phyloP scores from a whole-genome alignment of 2,797 vertebrate species.

The Oceanodroma leucorhoa region DNA sequence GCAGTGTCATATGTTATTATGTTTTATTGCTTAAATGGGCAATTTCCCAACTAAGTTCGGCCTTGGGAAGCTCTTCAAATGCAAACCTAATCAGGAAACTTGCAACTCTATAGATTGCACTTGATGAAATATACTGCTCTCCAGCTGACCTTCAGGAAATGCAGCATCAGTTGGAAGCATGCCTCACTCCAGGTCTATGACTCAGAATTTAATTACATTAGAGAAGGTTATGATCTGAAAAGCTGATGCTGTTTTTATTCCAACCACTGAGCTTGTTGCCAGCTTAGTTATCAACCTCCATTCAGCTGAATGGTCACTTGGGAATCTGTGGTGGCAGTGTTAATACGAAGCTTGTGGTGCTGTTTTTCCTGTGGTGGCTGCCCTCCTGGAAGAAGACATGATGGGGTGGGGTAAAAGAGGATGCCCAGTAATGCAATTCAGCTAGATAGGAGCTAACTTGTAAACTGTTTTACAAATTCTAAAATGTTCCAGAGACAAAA shows the following conservation, averaged over 20 bases:
- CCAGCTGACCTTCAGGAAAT: conserved; percentile 40
- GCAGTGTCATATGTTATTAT: neutral
- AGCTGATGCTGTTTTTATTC: conserved; percentile 50
- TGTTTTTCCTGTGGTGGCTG: neutral
- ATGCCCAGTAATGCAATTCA: neutral
- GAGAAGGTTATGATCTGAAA: conserved; percentile 5
- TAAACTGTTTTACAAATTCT: neutral
- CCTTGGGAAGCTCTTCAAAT: conserved; percentile 38
- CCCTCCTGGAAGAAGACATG: neutral
- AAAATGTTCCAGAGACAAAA: neutral
- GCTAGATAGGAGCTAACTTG: neutral
- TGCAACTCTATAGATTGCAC: neutral
- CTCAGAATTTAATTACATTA: conserved; percentile 58
- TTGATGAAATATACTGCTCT: neutral
- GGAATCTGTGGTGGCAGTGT: neutral
- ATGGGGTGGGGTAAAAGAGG: neutral
- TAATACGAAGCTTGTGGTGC: neutral
- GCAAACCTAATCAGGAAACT: neutral
- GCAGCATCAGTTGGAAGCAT: conserved; percentile 20
- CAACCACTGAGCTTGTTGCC: conserved; percentile 19
- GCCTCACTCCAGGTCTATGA: conserved; percentile 30
- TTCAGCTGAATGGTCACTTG: neutral
- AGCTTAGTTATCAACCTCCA: conserved; percentile 12
- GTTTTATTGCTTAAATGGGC: conserved; percentile 1
- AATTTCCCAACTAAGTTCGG: conserved; percentile 4